These are phyloP conservation scores for Lymantria monacha DNA, from an alignment of 2,888 invertebrate genomes.

Conservation along the genomic window DNA sequence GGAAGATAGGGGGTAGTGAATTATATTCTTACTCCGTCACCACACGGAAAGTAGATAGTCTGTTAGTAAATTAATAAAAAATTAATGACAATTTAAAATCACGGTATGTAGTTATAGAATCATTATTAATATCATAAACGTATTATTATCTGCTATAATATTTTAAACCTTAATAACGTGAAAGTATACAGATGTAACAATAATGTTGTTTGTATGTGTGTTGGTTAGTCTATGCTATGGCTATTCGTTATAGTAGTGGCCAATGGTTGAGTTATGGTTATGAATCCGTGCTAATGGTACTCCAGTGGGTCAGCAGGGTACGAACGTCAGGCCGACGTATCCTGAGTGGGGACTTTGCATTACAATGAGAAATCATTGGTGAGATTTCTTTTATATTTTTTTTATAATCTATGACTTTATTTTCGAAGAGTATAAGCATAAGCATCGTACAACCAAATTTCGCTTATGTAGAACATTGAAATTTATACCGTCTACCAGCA, in stretches of 20 bases:
- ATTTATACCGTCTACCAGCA: no score
- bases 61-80: no score
- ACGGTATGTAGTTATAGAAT: no score
- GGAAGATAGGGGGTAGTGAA: no score
- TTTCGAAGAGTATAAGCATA: no score
- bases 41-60: no score
- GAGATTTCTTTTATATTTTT: no score
- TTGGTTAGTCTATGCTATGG: background rate
- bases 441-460: no score
- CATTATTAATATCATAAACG: background rate
- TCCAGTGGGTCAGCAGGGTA: conserved; percentile 64
- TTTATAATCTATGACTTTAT: no score
- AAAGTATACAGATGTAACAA: background rate
- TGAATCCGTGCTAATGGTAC: conserved; percentile 60
- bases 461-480: no score
- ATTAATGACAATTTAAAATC: no score
- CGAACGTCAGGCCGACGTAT: conserved; percentile 45
- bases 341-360: conserved; percentile 51
- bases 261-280: conserved; percentile 39
- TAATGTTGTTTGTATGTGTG: background rate
- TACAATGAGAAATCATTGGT: conserved; percentile 43
- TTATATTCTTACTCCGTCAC: no score
- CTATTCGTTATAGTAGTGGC: background rate
- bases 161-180: background rate
- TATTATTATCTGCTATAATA: background rate